Percentiles rank a stretch among this genome's conserved stretches.
Conservation (phyloP, 2,797 vertebrate species). For the Chaetophractus vellerosus region DNA sequence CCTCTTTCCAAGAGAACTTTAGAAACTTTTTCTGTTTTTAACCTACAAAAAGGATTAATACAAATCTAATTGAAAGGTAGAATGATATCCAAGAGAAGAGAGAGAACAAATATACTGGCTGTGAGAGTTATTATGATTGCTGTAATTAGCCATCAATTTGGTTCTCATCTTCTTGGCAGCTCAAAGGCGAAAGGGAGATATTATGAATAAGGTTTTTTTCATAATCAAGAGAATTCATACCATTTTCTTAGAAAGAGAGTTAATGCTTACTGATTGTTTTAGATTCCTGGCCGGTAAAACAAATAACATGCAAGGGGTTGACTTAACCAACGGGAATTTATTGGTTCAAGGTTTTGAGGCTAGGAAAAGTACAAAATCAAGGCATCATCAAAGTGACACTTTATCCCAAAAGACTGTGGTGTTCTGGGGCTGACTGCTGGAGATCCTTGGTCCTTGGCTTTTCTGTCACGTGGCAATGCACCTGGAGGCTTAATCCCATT, state of each 20-base stretch:
- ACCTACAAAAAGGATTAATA: neutral
- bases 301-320: no score
- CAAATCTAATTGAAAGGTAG: neutral
- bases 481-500: no score
- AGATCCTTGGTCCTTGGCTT: no score
- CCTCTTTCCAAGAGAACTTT: neutral
- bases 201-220: neutral
- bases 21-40: neutral
- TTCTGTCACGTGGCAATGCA: no score
- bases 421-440: no score
- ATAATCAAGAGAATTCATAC: neutral
- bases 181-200: neutral
- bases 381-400: no score
- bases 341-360: no score
- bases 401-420: no score
- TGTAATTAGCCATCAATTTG: neutral
- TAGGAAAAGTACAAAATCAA: no score
- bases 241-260: neutral
- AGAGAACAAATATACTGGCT: neutral
- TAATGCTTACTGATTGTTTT: neutral
- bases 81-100: neutral
- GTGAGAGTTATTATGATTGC: neutral
- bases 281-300: no score
- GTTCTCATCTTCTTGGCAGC: conserved; percentile 29
- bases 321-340: no score